Evolutionary conservation across 2,797 vertebrate genomes (phyloP), one percentile per base, ranked within the genome.

Genomic region (Eidolon dupreanum): DNA sequence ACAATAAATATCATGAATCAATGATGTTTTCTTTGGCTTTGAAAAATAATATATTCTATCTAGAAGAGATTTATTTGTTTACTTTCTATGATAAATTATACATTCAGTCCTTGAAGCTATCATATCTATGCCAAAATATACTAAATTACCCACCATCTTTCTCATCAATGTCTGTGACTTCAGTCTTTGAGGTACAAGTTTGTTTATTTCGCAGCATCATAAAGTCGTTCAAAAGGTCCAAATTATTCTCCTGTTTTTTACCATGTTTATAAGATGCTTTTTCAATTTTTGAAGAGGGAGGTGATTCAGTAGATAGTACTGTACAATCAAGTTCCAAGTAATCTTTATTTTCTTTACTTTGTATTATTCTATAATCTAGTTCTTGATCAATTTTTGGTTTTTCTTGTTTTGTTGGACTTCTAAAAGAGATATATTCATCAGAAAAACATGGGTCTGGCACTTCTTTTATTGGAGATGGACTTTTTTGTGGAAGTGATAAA

Each of bases 221-320:
- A 97, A 99, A 99, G 74, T 97, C 98, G 17, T 96, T 98, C 91
- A 99, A 97, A 86, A 98, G 98, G 96, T 99, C 99, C 59, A 98
- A 97, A 95, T 98, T 97, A 93, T 98, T 94, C 0, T 10, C 95
- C 90, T 13, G 28, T 74, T 97, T 97, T 97, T 65, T 73, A 93
- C 4, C 17, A 82, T 36, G 33, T 78, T 93, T 43, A 55, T 84
- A 74, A 36, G 82, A 88, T 59, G 61, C 11, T 89, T 93, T 97
- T 92, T 94, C 83, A 82, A 13, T 77, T 78, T 20, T 83, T 33
- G 93, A 90, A 86, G 83, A 73, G 11, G 13, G 88, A 31, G 91
- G 59, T 91, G 66, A 43, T 83, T 96, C 87, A 91, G 26, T 70
- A 88, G 61, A 83, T 6, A 74, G 38, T 46, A 53, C 85, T 86